Evolutionary conservation across 2,797 vertebrate genomes (phyloP).

Genomic region (Propithecus perrieri): DNA sequence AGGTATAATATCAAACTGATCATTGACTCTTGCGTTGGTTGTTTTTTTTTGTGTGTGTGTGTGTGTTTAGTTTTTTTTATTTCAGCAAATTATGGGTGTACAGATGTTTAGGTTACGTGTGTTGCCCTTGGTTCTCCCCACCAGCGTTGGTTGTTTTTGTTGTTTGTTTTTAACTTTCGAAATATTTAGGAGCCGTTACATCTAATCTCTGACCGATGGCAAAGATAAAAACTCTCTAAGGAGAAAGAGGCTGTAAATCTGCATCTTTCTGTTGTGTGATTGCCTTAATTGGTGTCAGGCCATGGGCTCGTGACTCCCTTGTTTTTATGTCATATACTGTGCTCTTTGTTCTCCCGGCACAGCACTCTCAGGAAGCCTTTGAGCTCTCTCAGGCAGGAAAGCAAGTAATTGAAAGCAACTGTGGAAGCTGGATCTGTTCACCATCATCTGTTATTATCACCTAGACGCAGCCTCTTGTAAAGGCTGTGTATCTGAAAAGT

Average conservation of each 20-base stretch:
- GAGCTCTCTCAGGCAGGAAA: neutral
- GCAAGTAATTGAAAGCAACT: neutral
- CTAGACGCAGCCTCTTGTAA: constrained; percentile 32
- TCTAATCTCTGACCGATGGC: neutral
- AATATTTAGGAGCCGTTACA: neutral
- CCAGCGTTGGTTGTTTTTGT: neutral
- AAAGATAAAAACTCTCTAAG: neutral
- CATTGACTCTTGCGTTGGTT: neutral
- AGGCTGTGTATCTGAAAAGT: constrained; percentile 38
- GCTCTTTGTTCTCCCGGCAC: neutral
- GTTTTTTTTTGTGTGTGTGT: too few species aligned
- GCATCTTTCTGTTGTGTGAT: neutral
- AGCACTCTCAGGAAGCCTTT: neutral
- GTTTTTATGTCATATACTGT: neutral
- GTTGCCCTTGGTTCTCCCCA: too few species aligned
- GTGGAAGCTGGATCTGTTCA: neutral
- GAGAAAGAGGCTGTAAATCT: neutral
- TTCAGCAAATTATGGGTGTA: too few species aligned
- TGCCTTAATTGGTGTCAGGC: neutral
- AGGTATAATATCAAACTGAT: neutral
- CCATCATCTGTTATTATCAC: neutral
- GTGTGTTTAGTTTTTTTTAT: too few species aligned
- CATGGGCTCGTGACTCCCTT: neutral
- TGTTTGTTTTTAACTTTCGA: neutral
- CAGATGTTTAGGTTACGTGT: too few species aligned